These are phyloP conservation scores for Aptenodytes patagonicus DNA, from an alignment of 2,113 vertebrate species.

Conservation along the genomic window DNA sequence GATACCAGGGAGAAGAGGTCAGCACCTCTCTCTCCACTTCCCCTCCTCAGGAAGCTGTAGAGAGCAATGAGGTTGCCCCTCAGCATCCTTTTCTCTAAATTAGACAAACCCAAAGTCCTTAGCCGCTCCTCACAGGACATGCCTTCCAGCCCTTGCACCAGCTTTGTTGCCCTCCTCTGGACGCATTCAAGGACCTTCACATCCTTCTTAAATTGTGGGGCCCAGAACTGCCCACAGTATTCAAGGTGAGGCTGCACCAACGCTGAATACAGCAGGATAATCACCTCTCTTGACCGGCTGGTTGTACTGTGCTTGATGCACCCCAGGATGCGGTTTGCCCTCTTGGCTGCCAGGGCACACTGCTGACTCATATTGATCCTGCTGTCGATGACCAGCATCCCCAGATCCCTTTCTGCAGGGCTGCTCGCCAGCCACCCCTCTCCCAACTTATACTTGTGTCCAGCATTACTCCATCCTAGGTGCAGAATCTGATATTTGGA, in stretches of 20 bases:
- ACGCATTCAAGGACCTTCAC: too few species aligned
- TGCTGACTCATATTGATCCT: neutral
- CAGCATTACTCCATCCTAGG: fast-evolving
- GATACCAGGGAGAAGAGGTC: too few species aligned
- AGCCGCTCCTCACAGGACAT: neutral
- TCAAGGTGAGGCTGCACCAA: neutral
- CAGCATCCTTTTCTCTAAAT: too few species aligned
- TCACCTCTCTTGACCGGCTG: neutral
- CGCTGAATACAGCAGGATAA: fast-evolving
- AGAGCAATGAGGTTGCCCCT: too few species aligned
- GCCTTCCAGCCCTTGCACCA: too few species aligned
- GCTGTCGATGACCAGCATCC: fast-evolving
- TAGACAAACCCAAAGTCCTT: too few species aligned
- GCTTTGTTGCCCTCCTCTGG: too few species aligned
- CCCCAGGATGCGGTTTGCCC: too few species aligned
- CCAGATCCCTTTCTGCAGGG: neutral
- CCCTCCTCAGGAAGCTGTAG: neutral
- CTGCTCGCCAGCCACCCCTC: neutral
- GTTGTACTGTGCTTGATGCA: neutral
- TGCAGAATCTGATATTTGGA: neutral
- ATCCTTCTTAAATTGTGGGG: too few species aligned
- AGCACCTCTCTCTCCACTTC: too few species aligned
- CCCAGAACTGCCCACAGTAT: too few species aligned
- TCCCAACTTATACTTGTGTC: neutral
- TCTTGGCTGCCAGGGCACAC: neutral